Conservation (phyloP, 1,140 invertebrate genomes). For the honey bee (Apis mellifera) region DNA sequence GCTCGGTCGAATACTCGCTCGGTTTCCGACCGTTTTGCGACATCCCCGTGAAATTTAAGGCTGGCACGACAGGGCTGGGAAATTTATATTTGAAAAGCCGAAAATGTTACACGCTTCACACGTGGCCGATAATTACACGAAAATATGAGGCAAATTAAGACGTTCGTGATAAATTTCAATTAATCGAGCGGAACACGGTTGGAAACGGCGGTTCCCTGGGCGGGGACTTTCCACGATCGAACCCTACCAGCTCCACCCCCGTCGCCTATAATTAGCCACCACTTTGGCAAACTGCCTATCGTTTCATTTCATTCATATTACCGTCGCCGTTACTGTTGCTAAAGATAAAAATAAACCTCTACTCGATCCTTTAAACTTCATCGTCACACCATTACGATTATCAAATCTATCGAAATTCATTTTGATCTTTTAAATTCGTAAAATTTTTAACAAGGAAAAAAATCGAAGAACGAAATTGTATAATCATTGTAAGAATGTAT, state of each 20-base stretch:
- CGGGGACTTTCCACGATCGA: conserved; percentile 38
- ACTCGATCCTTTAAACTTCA: not conserved
- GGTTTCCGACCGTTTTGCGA: not conserved
- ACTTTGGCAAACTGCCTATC: conserved; percentile 73
- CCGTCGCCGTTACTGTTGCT: conserved; percentile 62
- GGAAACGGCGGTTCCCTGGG: conserved; percentile 23
- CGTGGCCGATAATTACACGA: conserved; percentile 35
- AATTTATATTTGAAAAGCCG: not conserved
- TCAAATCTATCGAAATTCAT: no score
- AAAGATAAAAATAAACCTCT: conserved; percentile 66
- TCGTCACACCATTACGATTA: not conserved
- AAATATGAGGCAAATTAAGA: conserved; percentile 31
- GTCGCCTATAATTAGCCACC: conserved; percentile 67
- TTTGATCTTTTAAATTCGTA: not conserved
- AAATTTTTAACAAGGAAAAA: not conserved
- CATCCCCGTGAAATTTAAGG: conserved; percentile 3
- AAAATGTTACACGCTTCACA: not conserved
- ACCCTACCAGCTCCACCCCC: conserved; percentile 51
- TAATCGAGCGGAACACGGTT: conserved; percentile 36
- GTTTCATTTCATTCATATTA: conserved; percentile 69
- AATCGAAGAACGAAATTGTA: not conserved
- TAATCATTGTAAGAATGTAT: not conserved
- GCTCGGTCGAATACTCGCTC: not conserved
- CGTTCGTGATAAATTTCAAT: conserved; percentile 36
- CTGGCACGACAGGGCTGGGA: not conserved